phyloP scores from a whole-genome alignment of 1,140 invertebrate species.

The Drosophila suzukii region DNA sequence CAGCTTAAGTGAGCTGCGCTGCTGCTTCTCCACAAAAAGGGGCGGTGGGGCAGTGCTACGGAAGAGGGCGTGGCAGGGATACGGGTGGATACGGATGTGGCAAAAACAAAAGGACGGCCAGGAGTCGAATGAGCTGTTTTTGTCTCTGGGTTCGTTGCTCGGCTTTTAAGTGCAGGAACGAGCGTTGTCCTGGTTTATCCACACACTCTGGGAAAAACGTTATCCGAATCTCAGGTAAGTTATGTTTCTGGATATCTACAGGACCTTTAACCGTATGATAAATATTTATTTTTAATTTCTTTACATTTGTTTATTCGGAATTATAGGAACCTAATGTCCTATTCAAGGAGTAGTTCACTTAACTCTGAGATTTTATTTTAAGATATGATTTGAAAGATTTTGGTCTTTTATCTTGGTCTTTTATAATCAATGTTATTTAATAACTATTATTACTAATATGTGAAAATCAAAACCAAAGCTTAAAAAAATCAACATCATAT shows the following conservation, averaged over 20 bases:
- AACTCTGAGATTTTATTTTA: neutral
- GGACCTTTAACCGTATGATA: neutral
- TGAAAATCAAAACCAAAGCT: too few relatives aligned
- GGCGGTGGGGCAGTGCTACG: neutral
- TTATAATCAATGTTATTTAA: too few relatives aligned
- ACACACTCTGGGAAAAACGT: conserved; percentile 40
- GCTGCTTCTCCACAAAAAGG: conserved; percentile 3
- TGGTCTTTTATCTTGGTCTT: too few relatives aligned
- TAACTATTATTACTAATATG: too few relatives aligned
- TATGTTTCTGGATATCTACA: neutral
- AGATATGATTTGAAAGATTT: too few relatives aligned
- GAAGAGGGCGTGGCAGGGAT: conserved; percentile 18
- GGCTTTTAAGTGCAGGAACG: conserved; percentile 73
- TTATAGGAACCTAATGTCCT: neutral
- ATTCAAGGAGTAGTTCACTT: neutral
- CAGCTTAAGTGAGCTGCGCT: conserved; percentile 56
- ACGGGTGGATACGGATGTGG: conserved; percentile 35
- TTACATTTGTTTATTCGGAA: too few relatives aligned
- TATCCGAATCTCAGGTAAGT: neutral
- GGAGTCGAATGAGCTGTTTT: conserved; percentile 58
- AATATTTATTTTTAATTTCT: too few relatives aligned
- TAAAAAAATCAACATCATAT: too few relatives aligned
- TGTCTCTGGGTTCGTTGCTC: conserved; percentile 80
- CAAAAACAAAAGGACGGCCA: conserved; percentile 63
- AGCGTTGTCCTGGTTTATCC: conserved; percentile 63